Base-by-base conservation (phyloP, 2,113 vertebrate species). In the Prietella phreatophila region DNA sequence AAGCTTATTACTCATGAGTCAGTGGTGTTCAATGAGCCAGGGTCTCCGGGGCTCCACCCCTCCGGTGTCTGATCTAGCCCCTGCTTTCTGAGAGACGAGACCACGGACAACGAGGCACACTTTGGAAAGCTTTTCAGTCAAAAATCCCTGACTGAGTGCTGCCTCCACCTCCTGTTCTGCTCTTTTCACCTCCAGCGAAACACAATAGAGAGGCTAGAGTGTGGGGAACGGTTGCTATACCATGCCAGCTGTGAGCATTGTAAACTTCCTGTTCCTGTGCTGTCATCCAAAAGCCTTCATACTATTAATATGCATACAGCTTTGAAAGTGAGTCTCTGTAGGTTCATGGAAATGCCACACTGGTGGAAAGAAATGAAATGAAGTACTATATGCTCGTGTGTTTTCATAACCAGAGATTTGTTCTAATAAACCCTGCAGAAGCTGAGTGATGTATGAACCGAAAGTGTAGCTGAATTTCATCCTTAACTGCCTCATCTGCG, bases 1-100 rank as follows among this genome's bases (percentile, higher is more conserved):
- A 9, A 75, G 73, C 75, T 58, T 47, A 86, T 86, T 89, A 89
- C 78, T 89, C 84, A 88, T 14, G 63, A 89, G 91, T 90, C 89
- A 89, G 42, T 83, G 71, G 42, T 73, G 84, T 30, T 83, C 71
- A 90, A 87, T 88, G 78, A 82, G 65, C 55, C 42, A 7, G 73
- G 13, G 61, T 82, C 78, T 63, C 83, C 42, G 5, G 25, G 81
- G 80, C 78, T 4, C 20, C 55, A 20, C 61, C 86, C 75, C 58
- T 84, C 58, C 81, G 87, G 86, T 90, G 91, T 61, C 85, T 42
- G 10, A 13, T 65, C 55, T 13, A 30, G 63, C 56, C 73, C 58
- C 84, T 69, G 86, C 85, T 78, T 89, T 87, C 83, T 90, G 22
- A 88, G 47, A 47, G 85, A 90, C 19, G 11, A 58, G 36, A 50